Evolutionary conservation across 2,113 vertebrate genomes (phyloP).

Genomic region (Halichoerus grypus): DNA sequence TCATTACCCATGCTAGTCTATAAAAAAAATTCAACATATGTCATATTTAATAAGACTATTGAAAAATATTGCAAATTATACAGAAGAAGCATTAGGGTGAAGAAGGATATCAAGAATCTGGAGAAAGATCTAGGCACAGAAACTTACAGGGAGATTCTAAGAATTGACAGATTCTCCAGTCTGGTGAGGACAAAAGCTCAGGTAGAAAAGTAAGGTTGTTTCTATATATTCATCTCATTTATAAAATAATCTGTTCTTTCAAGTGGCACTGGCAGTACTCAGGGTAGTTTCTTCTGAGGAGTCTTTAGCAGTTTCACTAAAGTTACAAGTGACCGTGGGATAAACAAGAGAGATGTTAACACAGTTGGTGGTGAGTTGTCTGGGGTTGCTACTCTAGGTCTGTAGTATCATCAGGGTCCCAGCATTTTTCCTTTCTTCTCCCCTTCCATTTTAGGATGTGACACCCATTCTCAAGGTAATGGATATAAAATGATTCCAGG

Average conservation of each 20-base stretch:
- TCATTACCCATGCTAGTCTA: neutral
- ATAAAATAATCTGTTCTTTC: neutral
- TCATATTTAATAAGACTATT: neutral
- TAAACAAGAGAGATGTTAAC: neutral
- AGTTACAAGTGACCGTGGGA: neutral
- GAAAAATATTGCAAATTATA: neutral
- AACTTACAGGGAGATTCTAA: neutral
- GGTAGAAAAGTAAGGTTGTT: neutral
- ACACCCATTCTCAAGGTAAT: neutral
- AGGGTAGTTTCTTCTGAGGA: neutral
- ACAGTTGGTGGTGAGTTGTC: neutral
- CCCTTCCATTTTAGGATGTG: neutral
- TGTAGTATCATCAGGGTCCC: neutral
- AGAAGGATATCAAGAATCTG: neutral
- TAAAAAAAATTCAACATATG: neutral
- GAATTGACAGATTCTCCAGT: neutral
- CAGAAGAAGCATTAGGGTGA: neutral
- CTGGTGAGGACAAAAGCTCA: neutral
- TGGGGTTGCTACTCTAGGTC: neutral
- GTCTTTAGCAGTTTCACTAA: neutral
- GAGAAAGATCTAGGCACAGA: neutral
- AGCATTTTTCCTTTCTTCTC: neutral
- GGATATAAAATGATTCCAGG: neutral
- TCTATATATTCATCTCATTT: neutral
- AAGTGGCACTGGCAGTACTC: neutral